Base-by-base conservation (phyloP, 2,113 vertebrate species). In the Cryptomyrus ogoouensis region DNA sequence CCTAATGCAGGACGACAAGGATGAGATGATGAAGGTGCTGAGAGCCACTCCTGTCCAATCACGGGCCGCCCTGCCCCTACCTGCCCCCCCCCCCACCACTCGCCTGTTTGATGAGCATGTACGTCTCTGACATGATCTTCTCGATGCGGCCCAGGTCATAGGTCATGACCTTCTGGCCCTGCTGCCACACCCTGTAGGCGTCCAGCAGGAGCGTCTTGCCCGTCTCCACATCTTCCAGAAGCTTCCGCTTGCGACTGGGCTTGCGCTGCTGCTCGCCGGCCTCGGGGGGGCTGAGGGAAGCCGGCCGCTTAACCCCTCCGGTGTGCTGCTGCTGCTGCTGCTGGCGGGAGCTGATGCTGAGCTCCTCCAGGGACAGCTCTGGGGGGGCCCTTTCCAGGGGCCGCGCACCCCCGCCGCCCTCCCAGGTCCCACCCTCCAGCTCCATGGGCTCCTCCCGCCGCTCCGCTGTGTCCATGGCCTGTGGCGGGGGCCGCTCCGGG, bases 41-140 rank as follows among this genome's bases (percentile, higher is more conserved):
- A 74, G 2, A 35, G 27, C 27, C 2, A 0, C 31, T 46, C 39
- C 80, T 21, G 80, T 46, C 17, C 5, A 3, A 42, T 84, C 21
- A 24, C 6, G 21, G 17, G 17, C 24, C 24, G 1, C 83, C 39
- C 44, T 1, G 21, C 53, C 80, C 10, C n/a, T 1, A 1, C 27
- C 15, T 0, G 4, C 35, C 15, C 6, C 0, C 31, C 31, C 10
- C 24, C 21, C 42, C 19, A 0, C 42, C 13, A 84, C 83, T 94
- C 93, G 98, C 98, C 97, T 99, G 98, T 93, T 98, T 99, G 90
- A 99, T 99, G 91, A 99, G 97, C 98, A 99, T 99, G 93, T 99
- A 99, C 0, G 98, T 98, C 95, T 99, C 97, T 0, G 98, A 98
- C 98, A 99, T 99, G 95, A 99, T 98, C 95, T 97, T 98, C 94